These are phyloP conservation scores for Lacanobia oleracea DNA, from an alignment of 2,888 invertebrate species.

Conservation along the genomic window DNA sequence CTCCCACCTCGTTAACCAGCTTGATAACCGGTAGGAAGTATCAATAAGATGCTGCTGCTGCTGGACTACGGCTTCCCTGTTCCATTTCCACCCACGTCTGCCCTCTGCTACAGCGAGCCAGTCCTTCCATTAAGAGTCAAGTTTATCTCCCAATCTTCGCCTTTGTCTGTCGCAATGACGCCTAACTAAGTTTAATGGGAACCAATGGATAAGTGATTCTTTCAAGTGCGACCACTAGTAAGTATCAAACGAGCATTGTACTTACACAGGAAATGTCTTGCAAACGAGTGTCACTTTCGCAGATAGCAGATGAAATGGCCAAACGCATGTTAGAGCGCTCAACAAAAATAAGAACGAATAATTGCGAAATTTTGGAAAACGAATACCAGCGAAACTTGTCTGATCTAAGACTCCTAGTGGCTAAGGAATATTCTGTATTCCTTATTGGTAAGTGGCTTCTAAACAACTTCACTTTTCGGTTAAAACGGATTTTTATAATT, in stretches of 20 bases:
- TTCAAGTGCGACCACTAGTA: too few species aligned
- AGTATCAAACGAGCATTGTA: too few species aligned
- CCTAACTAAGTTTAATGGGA: too few species aligned
- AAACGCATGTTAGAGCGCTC: constrained; percentile 87
- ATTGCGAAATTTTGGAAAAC: constrained; percentile 85
- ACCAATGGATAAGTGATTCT: too few species aligned
- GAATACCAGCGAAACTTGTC: constrained; percentile 89
- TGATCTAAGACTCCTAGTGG: constrained; percentile 90
- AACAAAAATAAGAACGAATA: constrained; percentile 89
- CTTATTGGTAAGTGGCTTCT: constrained; percentile 83
- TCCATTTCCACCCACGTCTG: not conserved
- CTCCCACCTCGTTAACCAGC: too few species aligned
- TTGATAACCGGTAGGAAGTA: too few species aligned
- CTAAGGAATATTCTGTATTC: constrained; percentile 91
- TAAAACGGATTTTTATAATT: not conserved
- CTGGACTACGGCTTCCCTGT: not conserved
- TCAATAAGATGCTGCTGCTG: too few species aligned
- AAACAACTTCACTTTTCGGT: not conserved
- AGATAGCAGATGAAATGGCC: constrained; percentile 91
- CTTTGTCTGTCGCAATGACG: not conserved
- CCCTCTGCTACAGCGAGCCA: not conserved
- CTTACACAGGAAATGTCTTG: not conserved
- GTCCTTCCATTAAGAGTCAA: not conserved
- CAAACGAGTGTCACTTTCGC: constrained; percentile 40
- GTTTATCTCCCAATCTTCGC: not conserved